Conservation (phyloP, 2,888 invertebrate species). For the Calliphora vomitoria region DNA sequence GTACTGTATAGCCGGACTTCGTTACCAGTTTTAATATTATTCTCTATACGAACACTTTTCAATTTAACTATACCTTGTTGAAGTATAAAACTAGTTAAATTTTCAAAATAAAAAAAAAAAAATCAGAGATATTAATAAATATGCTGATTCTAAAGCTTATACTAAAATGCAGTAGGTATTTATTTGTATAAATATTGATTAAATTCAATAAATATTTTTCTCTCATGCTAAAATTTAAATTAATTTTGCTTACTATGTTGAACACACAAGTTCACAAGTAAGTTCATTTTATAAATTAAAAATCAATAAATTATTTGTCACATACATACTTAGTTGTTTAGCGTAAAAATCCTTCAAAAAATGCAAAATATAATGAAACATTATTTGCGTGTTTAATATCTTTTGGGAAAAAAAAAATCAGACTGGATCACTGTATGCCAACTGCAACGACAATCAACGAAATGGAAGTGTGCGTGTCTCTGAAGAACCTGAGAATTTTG, state of each 20-base stretch:
- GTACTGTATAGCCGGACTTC: too few relatives aligned
- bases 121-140: too few relatives aligned
- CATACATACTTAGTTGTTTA: slow-evolving; percentile 26
- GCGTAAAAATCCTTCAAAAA: slow-evolving; percentile 41
- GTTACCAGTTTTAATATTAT: too few relatives aligned
- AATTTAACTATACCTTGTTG: too few relatives aligned
- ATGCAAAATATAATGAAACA: slow-evolving; percentile 31
- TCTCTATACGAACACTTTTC: too few relatives aligned
- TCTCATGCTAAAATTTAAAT: slow-evolving; percentile 12
- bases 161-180: too few relatives aligned
- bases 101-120: too few relatives aligned
- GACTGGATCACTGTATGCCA: slow-evolving; percentile 1
- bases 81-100: too few relatives aligned
- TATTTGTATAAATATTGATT: too few relatives aligned
- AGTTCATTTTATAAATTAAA: slow-evolving; percentile 56
- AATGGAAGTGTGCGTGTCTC: slow-evolving; percentile 58
- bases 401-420: slow-evolving; percentile 3
- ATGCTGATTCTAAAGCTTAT: too few relatives aligned
- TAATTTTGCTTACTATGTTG: background rate
- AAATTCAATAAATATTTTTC: background rate
- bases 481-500: slow-evolving; percentile 47
- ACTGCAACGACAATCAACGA: slow-evolving; percentile 10
- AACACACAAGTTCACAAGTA: background rate
- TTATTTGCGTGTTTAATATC: slow-evolving; percentile 54
- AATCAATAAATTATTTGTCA: slow-evolving; percentile 71